Evolutionary conservation across 2,113 vertebrate genomes (phyloP), one percentile per base, ranked within the genome.

Genomic region (Myotis yumanensis): DNA sequence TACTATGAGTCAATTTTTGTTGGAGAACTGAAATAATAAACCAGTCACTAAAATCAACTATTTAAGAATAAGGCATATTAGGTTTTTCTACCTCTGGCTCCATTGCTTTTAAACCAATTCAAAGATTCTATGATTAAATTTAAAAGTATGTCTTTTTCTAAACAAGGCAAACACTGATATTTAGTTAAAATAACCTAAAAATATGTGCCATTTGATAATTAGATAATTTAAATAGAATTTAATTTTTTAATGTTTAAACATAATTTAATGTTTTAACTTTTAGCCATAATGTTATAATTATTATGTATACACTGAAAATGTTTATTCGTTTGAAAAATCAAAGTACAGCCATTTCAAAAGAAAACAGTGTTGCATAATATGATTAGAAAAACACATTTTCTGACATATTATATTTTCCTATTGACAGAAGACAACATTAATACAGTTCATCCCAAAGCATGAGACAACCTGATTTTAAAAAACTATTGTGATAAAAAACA

Each of bases 1-100:
- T 72, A 77, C 90, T 51, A 73, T 52, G 11, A 62, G 86, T 81
- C 66, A 59, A 40, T 89, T 92, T 92, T 93, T 81, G 90, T 89
- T 95, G 81, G 25, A 64, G 37, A 84, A 57, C 25, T 89, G 35
- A 75, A 83, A 91, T 89, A 77, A 72, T 35, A 54, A 92, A 28
- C 32, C 3, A 76, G 8, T 69, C 57, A 77, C 23, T 23, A 85
- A 90, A 79, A 14, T 91, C 25, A 89, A 25, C 25, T 69, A 14
- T 85, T 85, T 82, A 87, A 84, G 14, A 52, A 32, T 73, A 48
- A 88, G 20, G n/a, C 14, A 80, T 73, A 46, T 71, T 54, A 75
- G 7, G 3, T 40, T 89, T 90, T 90, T 95, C 9, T 85, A 30
- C 17, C 35, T 84, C 16, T 81, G 51, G 76, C 32, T 85, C 17